These are phyloP conservation scores for Steatornis caripensis DNA, from an alignment of 2,113 vertebrate species.

Conservation along the genomic window DNA sequence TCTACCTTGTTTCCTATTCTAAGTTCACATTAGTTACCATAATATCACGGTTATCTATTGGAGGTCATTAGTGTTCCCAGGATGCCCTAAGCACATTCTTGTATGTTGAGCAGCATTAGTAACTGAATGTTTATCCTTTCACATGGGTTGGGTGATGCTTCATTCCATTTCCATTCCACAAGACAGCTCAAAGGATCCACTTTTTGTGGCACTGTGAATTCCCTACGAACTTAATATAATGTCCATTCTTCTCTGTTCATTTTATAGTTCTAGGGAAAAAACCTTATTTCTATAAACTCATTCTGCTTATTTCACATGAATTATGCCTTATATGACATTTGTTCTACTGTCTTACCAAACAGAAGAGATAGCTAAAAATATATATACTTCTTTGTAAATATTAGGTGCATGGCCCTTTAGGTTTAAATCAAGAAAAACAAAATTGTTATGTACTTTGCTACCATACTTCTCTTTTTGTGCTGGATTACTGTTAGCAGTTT, in stretches of 20 bases:
- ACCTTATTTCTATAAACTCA: background rate
- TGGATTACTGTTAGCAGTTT: background rate
- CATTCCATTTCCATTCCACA: background rate
- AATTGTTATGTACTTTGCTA: background rate
- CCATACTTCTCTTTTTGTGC: background rate
- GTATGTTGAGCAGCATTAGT: fast-evolving
- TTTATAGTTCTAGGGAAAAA: background rate
- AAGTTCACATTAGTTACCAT: background rate
- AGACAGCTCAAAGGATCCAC: background rate
- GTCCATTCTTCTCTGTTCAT: background rate
- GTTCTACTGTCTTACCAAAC: background rate
- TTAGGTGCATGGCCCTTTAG: background rate
- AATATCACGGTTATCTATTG: background rate
- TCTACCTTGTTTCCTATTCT: background rate
- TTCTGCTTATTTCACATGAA: background rate
- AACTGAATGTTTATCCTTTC: background rate
- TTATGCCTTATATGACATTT: background rate
- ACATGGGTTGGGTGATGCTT: background rate
- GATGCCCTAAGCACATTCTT: background rate
- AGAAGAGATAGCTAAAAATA: background rate
- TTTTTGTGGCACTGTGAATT: background rate
- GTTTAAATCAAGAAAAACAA: background rate
- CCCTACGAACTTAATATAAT: background rate
- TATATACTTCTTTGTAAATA: background rate
- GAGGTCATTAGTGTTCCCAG: background rate